Evolutionary conservation across 2,888 invertebrate species (phyloP).

Genomic region (Epinotia bilunana): DNA sequence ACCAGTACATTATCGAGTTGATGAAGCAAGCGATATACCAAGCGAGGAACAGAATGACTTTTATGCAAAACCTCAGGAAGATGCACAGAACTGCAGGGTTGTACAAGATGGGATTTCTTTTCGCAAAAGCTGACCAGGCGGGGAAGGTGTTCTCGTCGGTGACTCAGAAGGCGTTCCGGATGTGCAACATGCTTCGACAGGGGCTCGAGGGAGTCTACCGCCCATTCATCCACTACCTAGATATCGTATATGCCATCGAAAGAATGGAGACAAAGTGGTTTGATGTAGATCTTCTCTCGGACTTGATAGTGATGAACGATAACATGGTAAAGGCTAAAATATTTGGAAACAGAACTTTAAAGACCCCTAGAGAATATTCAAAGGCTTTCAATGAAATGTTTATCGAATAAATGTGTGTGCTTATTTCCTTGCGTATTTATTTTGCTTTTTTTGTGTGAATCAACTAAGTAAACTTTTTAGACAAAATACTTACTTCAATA

Average conservation of each 20-base stretch:
- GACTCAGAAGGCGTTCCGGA: conserved; percentile 45
- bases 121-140: conserved; percentile 60
- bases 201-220: neutral
- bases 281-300: conserved; percentile 1
- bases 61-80: conserved; percentile 60
- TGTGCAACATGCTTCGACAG: conserved; percentile 48
- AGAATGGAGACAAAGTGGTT: conserved; percentile 14
- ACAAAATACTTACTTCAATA: too few relatives aligned
- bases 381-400: neutral
- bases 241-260: conserved; percentile 19
- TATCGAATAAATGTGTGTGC: conserved; percentile 7
- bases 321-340: neutral
- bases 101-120: conserved; percentile 70
- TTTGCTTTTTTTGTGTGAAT: too few relatives aligned
- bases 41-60: conserved; percentile 61
- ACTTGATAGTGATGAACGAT: neutral
- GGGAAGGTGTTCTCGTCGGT: conserved; percentile 53
- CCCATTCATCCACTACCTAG: neutral
- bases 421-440: neutral
- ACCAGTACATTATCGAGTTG: conserved; percentile 58
- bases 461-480: too few relatives aligned
- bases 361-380: conserved; percentile 1
- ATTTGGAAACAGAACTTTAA: neutral
- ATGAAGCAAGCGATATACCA: conserved; percentile 69
- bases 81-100: conserved; percentile 52